A percentile compares a stretch with the other conserved stretches of the same genome.
Conservation (phyloP, 2,113 vertebrate genomes). For the Xenotilapia longispinis region DNA sequence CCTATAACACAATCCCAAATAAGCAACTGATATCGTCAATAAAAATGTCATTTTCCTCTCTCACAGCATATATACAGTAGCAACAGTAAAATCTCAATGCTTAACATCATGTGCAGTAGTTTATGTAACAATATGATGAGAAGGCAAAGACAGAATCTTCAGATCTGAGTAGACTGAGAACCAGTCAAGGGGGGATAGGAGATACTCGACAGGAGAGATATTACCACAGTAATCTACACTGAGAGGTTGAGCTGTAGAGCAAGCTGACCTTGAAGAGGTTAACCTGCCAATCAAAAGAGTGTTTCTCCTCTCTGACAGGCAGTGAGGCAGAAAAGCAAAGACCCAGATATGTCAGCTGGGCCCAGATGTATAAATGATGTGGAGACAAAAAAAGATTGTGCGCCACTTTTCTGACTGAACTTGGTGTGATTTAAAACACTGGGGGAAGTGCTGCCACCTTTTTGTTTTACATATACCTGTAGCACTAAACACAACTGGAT, state of each 20-base stretch:
- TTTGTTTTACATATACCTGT: not conserved
- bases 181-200: not conserved
- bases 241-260: conserved; percentile 39
- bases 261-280: conserved; percentile 66
- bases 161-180: conserved; percentile 21
- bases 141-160: conserved; percentile 33
- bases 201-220: conserved; percentile 46
- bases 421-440: not conserved
- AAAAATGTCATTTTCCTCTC: not conserved
- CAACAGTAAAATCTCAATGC: conserved; percentile 6
- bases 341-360: conserved; percentile 55
- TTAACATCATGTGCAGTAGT: conserved; percentile 2
- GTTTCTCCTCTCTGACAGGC: conserved; percentile 32
- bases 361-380: conserved; percentile 24
- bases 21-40: not conserved
- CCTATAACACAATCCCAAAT: not conserved
- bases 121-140: conserved; percentile 22
- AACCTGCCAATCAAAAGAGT: conserved; percentile 56
- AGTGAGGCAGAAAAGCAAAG: conserved; percentile 45
- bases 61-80: not conserved
- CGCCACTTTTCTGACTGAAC: not conserved
- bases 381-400: not conserved
- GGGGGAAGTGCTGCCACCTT: not conserved
- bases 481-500: not conserved
- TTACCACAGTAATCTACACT: conserved; percentile 55